Evolutionary conservation across 2,113 vertebrate genomes (phyloP).

Genomic region (Eubucco bourcierii): DNA sequence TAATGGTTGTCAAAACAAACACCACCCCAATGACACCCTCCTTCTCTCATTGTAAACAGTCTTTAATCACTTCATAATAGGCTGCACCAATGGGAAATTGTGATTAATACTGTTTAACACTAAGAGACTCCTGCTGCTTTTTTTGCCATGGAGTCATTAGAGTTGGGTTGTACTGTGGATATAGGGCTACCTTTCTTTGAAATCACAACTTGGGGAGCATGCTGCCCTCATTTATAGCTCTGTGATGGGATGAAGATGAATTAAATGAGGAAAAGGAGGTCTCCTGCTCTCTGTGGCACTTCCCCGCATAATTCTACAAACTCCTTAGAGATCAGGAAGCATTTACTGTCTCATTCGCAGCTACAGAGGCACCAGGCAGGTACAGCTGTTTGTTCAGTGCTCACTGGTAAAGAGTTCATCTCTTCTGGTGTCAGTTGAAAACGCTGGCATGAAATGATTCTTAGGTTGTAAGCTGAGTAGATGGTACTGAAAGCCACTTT

Average conservation of each 20-base stretch:
- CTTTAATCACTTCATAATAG: conserved; percentile 56
- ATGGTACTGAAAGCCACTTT: neutral
- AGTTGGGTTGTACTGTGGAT: neutral
- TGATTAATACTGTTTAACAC: conserved; percentile 44
- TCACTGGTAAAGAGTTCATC: neutral
- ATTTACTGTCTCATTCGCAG: neutral
- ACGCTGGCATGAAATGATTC: neutral
- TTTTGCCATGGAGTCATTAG: conserved; percentile 18
- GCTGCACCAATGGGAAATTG: conserved; percentile 25
- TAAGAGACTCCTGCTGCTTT: conserved; percentile 15
- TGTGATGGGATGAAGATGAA: neutral
- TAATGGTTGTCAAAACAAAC: conserved; percentile 54
- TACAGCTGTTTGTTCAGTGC: neutral
- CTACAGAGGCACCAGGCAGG: neutral
- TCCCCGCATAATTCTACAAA: neutral
- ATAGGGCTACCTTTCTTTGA: neutral
- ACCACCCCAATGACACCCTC: neutral
- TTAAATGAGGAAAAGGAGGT: neutral
- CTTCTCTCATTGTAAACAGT: conserved; percentile 47
- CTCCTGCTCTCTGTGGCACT: neutral
- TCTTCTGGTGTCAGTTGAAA: neutral
- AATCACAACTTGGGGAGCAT: neutral
- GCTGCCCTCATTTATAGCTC: neutral
- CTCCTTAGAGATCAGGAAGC: neutral
- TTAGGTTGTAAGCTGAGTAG: neutral